A percentile compares a stretch with the other conserved stretches of the same genome.
Conservation (phyloP, 2,888 invertebrate species). For the Allygus modestus region DNA sequence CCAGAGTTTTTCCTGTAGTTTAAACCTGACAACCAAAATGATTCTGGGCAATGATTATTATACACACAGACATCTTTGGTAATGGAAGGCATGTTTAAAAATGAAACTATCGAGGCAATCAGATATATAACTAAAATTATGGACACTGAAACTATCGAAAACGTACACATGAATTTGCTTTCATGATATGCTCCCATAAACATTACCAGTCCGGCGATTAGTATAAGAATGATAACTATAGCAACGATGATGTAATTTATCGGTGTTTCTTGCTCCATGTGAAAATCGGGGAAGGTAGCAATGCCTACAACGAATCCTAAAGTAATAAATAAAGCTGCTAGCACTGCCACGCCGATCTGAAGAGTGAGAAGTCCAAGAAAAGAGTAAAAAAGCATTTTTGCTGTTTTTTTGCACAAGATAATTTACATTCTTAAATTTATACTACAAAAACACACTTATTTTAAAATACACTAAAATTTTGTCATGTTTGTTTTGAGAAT, state of each 20-base stretch:
- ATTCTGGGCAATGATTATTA: neutral
- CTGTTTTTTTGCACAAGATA: neutral
- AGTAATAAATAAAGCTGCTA: neutral
- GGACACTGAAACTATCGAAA: neutral
- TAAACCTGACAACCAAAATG: neutral
- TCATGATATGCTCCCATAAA: neutral
- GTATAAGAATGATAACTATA: neutral
- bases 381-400: neutral
- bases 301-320: neutral
- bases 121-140: neutral
- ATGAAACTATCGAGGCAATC: neutral
- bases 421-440: conserved; percentile 10
- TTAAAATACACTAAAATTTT: neutral
- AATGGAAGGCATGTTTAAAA: neutral
- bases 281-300: neutral
- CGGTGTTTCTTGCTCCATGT: neutral
- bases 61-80: neutral
- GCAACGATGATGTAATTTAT: neutral
- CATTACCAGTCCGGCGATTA: neutral
- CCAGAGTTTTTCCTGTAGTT: neutral
- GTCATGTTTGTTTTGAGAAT: neutral
- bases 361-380: conserved; percentile 5
- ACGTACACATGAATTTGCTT: neutral
- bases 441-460: neutral
- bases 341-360: conserved; percentile 14